A percentile compares a stretch with the other conserved stretches of the same genome.
These are phyloP conservation scores for Neoseiulus cucumeris DNA, from an alignment of 1,140 invertebrate genomes.

Conservation along the genomic window DNA sequence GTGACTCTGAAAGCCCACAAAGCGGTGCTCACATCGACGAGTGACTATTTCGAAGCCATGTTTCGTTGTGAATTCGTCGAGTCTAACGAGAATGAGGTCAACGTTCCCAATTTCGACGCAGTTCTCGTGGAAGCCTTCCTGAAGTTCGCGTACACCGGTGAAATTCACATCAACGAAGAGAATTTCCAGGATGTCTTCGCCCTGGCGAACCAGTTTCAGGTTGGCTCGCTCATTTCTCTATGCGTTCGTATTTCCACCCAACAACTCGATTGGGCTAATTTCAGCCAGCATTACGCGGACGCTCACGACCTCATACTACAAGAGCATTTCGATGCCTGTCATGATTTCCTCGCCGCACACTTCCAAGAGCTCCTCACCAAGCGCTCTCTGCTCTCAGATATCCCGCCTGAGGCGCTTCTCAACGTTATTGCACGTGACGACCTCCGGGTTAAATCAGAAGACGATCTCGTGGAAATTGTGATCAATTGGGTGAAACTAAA, in stretches of 20 bases:
- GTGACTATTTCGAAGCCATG: constrained; percentile 7
- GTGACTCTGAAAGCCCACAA: background rate
- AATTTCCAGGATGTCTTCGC: background rate
- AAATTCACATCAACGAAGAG: background rate
- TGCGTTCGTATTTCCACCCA: background rate
- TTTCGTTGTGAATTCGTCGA: constrained; percentile 1
- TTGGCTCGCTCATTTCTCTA: background rate
- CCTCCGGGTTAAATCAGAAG: background rate
- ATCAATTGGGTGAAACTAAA: constrained; percentile 5
- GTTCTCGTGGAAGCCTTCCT: background rate
- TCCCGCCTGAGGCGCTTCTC: background rate
- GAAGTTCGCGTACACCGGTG: background rate
- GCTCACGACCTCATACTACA: background rate
- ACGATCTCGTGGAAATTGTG: background rate
- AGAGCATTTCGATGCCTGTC: background rate
- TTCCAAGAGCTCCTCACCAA: background rate
- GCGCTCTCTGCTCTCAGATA: background rate
- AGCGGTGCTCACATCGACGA: background rate
- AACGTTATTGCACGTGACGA: background rate
- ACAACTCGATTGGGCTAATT: background rate
- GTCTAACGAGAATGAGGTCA: background rate
- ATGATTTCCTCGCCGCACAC: background rate
- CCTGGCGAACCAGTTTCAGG: constrained; percentile 6
- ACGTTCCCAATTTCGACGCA: background rate
- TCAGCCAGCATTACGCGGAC: background rate